Conservation (phyloP, 2,888 invertebrate genomes). For the Hyalella azteca region DNA sequence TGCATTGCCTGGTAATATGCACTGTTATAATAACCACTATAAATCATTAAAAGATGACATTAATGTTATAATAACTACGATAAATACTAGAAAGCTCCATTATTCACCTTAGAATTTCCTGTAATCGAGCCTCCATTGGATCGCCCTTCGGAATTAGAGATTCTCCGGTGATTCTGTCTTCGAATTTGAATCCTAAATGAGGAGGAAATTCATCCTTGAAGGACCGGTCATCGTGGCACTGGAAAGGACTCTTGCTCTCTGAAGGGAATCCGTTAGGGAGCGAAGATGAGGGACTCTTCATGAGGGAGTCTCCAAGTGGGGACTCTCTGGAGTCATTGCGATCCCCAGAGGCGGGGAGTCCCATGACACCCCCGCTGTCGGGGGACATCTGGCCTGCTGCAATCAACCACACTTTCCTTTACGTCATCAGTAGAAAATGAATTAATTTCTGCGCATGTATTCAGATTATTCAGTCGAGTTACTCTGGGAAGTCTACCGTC, state of each 20-base stretch:
- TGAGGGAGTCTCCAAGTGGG: slow-evolving; percentile 48
- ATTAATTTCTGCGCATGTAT: too few species aligned
- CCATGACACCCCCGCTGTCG: slow-evolving; percentile 52
- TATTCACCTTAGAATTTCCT: slow-evolving; percentile 85
- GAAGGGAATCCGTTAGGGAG: slow-evolving; percentile 53
- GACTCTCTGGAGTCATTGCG: slow-evolving; percentile 54
- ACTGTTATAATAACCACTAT: too few species aligned
- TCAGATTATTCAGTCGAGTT: too few species aligned
- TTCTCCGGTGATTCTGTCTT: slow-evolving; percentile 65
- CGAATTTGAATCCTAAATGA: slow-evolving; percentile 54
- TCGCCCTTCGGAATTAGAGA: slow-evolving; percentile 90
- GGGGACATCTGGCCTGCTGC: slow-evolving; percentile 54
- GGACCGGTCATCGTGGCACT: slow-evolving; percentile 54
- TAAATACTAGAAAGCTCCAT: too few species aligned
- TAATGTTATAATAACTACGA: too few species aligned
- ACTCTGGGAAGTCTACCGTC: too few species aligned
- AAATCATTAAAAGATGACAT: too few species aligned
- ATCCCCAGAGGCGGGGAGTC: slow-evolving; percentile 29
- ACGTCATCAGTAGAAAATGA: too few species aligned
- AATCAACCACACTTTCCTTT: background rate
- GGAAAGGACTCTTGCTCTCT: slow-evolving; percentile 56
- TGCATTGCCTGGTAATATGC: too few species aligned
- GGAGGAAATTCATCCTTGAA: slow-evolving; percentile 56
- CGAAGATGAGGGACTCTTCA: slow-evolving; percentile 54
- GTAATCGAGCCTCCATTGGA: slow-evolving; percentile 89